A percentile compares a stretch with the other conserved stretches of the same genome.
These are phyloP conservation scores for Gila robusta DNA, from an alignment of 2,797 vertebrate genomes.

Conservation along the genomic window DNA sequence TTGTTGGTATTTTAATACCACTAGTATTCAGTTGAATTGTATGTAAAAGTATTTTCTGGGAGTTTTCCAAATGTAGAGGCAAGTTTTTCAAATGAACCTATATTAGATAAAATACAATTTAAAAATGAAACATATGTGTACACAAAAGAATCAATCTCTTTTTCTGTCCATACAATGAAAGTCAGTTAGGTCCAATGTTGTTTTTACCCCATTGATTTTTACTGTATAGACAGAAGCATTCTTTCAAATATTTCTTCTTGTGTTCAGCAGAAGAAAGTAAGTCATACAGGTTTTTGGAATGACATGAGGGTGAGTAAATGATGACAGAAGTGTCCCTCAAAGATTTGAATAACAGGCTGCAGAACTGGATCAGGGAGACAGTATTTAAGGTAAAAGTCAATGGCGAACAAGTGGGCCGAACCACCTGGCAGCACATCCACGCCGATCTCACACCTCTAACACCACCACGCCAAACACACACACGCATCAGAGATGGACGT, in stretches of 20 bases:
- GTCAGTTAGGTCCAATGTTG: background rate
- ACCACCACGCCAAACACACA: slow-evolving; percentile 60
- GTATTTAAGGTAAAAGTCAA: slow-evolving; percentile 62
- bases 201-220: background rate
- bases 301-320: background rate
- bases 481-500: slow-evolving; percentile 83
- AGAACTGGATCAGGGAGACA: slow-evolving; percentile 12
- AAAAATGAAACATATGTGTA: background rate
- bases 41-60: background rate
- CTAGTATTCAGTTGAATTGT: background rate
- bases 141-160: background rate
- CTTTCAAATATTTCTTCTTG: background rate
- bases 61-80: background rate
- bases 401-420: slow-evolving; percentile 61
- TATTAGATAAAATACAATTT: background rate
- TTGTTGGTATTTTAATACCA: background rate
- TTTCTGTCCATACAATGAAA: background rate
- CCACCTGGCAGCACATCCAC: slow-evolving; percentile 62
- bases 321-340: background rate
- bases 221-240: background rate
- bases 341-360: slow-evolving; percentile 9
- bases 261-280: background rate
- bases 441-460: slow-evolving; percentile 68
- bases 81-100: background rate
- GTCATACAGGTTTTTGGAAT: background rate